Evolutionary conservation across 1,140 invertebrate species (phyloP).

Genomic region (Drosophila micromelanica): DNA sequence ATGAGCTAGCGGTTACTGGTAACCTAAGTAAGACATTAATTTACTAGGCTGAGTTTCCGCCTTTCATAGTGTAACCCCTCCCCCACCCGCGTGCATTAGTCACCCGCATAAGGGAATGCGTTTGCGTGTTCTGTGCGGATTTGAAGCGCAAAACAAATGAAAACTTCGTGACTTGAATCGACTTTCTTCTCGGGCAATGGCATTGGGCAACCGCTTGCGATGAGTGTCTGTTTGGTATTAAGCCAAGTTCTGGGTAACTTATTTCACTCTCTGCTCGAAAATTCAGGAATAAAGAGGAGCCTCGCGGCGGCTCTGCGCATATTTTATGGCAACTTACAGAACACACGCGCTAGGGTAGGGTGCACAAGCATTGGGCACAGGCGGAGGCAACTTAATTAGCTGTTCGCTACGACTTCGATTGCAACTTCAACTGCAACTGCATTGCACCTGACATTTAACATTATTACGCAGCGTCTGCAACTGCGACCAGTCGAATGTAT

Average conservation of each 20-base stretch:
- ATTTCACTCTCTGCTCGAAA: neutral
- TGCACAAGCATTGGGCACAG: neutral
- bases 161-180: conserved; percentile 70
- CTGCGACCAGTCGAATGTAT: conserved; percentile 44
- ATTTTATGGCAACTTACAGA: conserved; percentile 30
- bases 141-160: conserved; percentile 70
- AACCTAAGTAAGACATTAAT: conserved; percentile 75
- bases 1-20: conserved; percentile 29
- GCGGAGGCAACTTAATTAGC: conserved; percentile 50
- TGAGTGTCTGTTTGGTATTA: conserved; percentile 19
- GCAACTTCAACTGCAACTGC: conserved; percentile 56
- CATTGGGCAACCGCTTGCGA: conserved; percentile 27
- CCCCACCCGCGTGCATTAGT: conserved; percentile 11
- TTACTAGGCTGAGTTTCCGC: conserved; percentile 57
- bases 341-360: neutral
- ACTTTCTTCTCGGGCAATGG: conserved; percentile 51
- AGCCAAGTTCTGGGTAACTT: conserved; percentile 8
- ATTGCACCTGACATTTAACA: conserved; percentile 80
- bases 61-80: conserved; percentile 5
- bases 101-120: conserved; percentile 24
- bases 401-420: conserved; percentile 40
- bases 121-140: conserved; percentile 69
- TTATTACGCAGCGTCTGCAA: conserved; percentile 69
- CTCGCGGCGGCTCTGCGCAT: conserved; percentile 10
- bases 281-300: neutral